Evolutionary conservation across 1,140 invertebrate genomes (phyloP).

Genomic region (Sipha flava): DNA sequence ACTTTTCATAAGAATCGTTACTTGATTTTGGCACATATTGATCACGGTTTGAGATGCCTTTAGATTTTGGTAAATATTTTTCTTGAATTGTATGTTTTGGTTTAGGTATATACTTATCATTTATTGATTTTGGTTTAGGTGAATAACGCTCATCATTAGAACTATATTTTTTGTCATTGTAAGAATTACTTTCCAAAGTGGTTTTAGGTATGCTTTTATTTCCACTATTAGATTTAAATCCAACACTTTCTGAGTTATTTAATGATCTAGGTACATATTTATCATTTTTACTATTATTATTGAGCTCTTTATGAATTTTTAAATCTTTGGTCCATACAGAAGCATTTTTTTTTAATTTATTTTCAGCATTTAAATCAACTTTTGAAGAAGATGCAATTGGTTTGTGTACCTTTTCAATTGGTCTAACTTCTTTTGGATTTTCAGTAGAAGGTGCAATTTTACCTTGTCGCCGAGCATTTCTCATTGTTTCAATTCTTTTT

Average conservation of each 20-base stretch:
- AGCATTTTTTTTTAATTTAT: constrained; percentile 37
- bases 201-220: background rate
- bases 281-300: constrained; percentile 20
- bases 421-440: constrained; percentile 11
- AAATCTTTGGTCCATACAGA: constrained; percentile 36
- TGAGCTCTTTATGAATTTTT: constrained; percentile 21
- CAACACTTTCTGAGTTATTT: background rate
- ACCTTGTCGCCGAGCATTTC: constrained; percentile 1
- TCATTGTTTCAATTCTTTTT: constrained; percentile 45
- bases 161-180: background rate
- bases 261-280: background rate
- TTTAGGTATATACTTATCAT: background rate
- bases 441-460: constrained; percentile 8
- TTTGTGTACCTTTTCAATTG: background rate
- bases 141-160: background rate
- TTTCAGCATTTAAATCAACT: background rate
- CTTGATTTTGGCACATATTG: background rate
- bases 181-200: background rate
- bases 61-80: background rate
- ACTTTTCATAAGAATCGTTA: background rate
- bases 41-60: background rate
- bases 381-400: background rate
- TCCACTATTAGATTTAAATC: background rate
- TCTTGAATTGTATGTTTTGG: background rate
- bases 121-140: background rate